Conservation (phyloP, 1,140 invertebrate species). For the Zaprionus inermis region DNA sequence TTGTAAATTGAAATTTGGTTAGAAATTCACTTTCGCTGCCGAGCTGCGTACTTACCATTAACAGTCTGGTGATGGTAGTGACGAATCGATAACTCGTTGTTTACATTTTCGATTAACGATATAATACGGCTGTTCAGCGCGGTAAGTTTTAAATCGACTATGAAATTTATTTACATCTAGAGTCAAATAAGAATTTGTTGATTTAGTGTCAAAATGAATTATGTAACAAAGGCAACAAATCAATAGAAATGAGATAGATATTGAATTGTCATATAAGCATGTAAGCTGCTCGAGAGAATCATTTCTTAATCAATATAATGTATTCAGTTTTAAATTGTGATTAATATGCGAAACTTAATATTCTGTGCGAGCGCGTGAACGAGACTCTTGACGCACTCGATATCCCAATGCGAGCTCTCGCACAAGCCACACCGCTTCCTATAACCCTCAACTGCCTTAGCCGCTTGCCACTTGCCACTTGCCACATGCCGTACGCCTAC, state of each 20-base stretch:
- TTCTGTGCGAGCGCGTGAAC: constrained; percentile 42
- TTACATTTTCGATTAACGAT: constrained; percentile 6
- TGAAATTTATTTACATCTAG: constrained; percentile 1
- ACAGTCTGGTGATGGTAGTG: constrained; percentile 8
- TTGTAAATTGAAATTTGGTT: background rate
- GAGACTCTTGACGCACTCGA: constrained; percentile 36
- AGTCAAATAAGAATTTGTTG: background rate
- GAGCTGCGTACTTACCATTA: constrained; percentile 19
- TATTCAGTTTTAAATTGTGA: constrained; percentile 75
- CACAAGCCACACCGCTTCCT: background rate
- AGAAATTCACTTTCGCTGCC: background rate
- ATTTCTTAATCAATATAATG: constrained; percentile 62
- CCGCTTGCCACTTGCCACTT: background rate
- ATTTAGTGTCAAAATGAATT: background rate
- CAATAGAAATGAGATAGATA: background rate
- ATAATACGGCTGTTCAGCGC: background rate
- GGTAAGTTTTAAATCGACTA: constrained; percentile 9
- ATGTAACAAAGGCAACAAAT: background rate
- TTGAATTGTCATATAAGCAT: background rate
- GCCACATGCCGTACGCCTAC: constrained; percentile 12
- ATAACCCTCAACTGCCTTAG: no score
- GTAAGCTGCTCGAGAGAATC: constrained; percentile 5
- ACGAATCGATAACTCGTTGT: constrained; percentile 17
- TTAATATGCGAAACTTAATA: constrained; percentile 76
- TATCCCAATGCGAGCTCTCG: constrained; percentile 38